Base-by-base conservation (phyloP, 2,113 vertebrate species). In the Riparia riparia region DNA sequence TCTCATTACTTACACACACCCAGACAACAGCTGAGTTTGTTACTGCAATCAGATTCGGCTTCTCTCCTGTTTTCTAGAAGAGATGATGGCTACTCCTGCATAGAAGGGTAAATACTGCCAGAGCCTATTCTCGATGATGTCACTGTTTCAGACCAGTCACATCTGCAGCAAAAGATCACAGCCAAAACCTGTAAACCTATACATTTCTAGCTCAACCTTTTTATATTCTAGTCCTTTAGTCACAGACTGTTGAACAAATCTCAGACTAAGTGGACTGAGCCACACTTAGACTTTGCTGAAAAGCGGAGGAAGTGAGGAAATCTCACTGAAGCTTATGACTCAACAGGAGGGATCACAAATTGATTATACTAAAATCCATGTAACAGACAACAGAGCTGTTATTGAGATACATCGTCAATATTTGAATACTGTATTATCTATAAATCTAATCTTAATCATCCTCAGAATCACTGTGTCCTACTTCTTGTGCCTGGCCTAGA, bases 281-380 rank as follows among this genome's bases (percentile, higher is more conserved):
- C 49, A 39, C 9, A 25, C 14, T 14, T 51, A 21, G 6, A 15
- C 16, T 53, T 39, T 53, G 10, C 42, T 42, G 31, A 72, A 56
- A 50, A 54, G 32, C 9, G 68, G 49, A 54, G 29, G 24, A 60
- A 68, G 10, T 3, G 17, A 60, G 29, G 5, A 2, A 28, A 19
- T 47, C 45, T 53, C 54, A 47, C 20, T 3, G 2, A 29, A 82
- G 39, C 16, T 74, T 39, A 39, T 17, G 39, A 31, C 29, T 31
- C 39, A 53, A 41, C n/a, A 60, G n/a, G 39, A 54, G n/a, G 13
- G n/a, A 61, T 13, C 29, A 41, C 0, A 0, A 47, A 39, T 7
- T 7, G 5, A 14, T 68, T 89, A 41, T 34, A 74, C 4, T 14
- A 24, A 66, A 76, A 68, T 61, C 54, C 17, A 41, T 18, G 20